Evolutionary conservation across 2,797 vertebrate genomes (phyloP).

Genomic region (Setipinna tenuifilis): DNA sequence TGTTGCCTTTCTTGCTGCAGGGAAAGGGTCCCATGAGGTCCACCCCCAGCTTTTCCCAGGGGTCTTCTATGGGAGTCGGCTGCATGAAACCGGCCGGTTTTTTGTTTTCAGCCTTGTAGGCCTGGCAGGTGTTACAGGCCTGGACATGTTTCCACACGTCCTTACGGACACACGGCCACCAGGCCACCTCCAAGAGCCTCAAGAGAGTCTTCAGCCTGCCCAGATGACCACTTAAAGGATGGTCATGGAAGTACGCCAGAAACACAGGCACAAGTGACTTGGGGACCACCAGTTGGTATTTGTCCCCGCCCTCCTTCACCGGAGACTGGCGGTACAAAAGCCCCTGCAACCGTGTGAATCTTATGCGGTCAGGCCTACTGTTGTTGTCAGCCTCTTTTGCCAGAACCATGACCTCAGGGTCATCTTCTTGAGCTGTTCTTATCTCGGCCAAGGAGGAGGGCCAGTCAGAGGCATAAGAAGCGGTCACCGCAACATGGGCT

Average conservation of each 20-base stretch:
- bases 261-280: background rate
- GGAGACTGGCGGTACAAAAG: background rate
- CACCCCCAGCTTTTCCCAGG: slow-evolving; percentile 1
- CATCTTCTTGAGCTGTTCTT: background rate
- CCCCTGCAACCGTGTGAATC: background rate
- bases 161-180: slow-evolving; percentile 20
- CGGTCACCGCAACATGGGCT: too few relatives aligned
- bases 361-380: background rate
- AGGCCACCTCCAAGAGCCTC: slow-evolving; percentile 9
- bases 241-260: slow-evolving; percentile 22
- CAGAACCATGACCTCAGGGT: background rate
- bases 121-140: slow-evolving; percentile 18
- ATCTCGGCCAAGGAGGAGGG: background rate
- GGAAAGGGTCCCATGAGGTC: background rate
- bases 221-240: slow-evolving; percentile 20
- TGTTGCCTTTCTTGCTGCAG: too few relatives aligned
- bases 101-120: slow-evolving; percentile 13
- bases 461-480: too few relatives aligned
- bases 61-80: background rate
- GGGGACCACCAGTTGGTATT: slow-evolving; percentile 28
- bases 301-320: background rate
- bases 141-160: slow-evolving; percentile 10
- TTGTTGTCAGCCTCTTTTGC: background rate
- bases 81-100: background rate
- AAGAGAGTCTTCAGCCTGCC: slow-evolving; percentile 18